Evolutionary conservation across 2,888 invertebrate species (phyloP), one percentile per base, ranked within the genome.

Genomic region (Papilio protenor): DNA sequence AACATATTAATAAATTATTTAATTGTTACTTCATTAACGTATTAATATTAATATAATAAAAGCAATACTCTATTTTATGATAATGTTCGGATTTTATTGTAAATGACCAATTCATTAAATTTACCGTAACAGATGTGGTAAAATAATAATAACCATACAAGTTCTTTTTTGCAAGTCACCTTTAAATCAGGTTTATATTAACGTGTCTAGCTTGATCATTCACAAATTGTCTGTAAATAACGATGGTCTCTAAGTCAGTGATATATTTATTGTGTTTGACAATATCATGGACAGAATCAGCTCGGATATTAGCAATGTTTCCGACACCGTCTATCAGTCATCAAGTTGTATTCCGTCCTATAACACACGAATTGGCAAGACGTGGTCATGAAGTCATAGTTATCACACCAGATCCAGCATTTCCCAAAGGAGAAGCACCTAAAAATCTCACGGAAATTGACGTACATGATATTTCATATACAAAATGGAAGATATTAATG

Each of bases 381-480:
- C 66, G 66, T 69, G 66, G 66, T 21, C 66, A 69, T 12, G 66
- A 69, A 69, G 66, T 69, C 3, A 40, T 66, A n/a, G 66, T 69
- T n/a, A 45, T 69, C n/a, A 69, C 66, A 21, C n/a, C 66, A 45
- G 66, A 69, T 14, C 66, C 66, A n/a, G 21, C 45, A 45, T 45
- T n/a, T 21, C 66, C 73, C 11, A 47, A 74, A 47, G 74, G 74
- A 21, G 11, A 61, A 27, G 5, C 61, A 55, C 61, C 74, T 6
- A 27, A 47, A 0, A 74, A 74, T 45, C 23, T 74, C 16, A 74
- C 61, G 0, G 74, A 69, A 74, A 74, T 77, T 11, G 69, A 77
- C 33, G 49, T 77, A 18, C 77, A 77, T 45, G 69, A 77, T 45
- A 5, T 73, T 0, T 77, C 77, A 55, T 77, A 77, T 49, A 18